phyloP scores from a whole-genome alignment of 2,113 vertebrate species.

The Thalassarche chlororhynchos region DNA sequence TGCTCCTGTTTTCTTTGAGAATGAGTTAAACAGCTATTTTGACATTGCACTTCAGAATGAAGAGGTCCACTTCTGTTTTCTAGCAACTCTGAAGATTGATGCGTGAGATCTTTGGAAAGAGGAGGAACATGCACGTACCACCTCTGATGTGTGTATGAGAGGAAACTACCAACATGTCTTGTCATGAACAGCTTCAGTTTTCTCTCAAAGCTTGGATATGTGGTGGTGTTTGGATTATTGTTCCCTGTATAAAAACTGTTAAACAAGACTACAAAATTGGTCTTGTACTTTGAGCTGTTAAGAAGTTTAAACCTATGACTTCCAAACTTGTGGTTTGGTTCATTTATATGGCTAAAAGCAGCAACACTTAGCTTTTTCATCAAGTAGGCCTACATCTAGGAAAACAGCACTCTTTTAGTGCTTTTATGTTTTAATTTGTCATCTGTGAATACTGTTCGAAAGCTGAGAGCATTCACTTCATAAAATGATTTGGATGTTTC shows the following conservation, averaged over 20 bases:
- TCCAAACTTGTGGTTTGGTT: not conserved
- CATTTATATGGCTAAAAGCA: not conserved
- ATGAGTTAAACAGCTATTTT: not conserved
- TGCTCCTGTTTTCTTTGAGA: not conserved
- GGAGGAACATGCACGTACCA: not conserved
- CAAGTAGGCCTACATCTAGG: not conserved
- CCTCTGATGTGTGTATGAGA: not conserved
- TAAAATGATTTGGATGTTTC: not conserved
- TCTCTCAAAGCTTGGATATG: not conserved
- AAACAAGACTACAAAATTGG: not conserved
- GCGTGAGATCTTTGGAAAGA: not conserved
- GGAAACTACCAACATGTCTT: not conserved
- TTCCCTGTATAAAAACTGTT: not conserved
- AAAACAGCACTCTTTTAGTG: not conserved
- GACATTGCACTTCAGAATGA: not conserved
- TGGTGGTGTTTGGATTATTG: not conserved
- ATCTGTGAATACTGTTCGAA: not conserved
- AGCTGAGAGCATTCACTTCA: not conserved
- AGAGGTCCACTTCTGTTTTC: not conserved
- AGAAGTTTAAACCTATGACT: not conserved
- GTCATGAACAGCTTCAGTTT: not conserved
- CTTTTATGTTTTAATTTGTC: slow-evolving; percentile 16
- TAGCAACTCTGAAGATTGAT: not conserved
- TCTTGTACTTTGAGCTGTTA: not conserved
- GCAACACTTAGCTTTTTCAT: not conserved